phyloP scores from a whole-genome alignment of 2,888 invertebrate species.

The Drosophila lutescens region DNA sequence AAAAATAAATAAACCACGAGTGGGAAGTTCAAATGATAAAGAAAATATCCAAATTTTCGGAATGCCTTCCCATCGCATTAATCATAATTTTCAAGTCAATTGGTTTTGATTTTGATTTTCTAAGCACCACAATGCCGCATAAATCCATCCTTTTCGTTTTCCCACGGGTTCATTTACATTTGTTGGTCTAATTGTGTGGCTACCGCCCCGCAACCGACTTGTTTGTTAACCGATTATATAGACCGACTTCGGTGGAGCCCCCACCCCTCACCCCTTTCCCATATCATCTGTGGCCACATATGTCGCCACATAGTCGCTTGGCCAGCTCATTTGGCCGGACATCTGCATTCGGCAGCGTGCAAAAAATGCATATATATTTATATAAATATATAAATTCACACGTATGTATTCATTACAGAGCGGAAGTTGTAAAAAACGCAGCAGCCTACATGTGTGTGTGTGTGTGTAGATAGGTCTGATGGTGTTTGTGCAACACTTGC shows the following conservation, averaged over 20 bases:
- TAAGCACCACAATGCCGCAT: not conserved
- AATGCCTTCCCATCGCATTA: not conserved
- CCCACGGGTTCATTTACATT: slow-evolving; percentile 4
- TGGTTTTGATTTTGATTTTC: slow-evolving; percentile 7
- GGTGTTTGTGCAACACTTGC: slow-evolving; percentile 30
- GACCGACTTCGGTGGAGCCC: slow-evolving; percentile 28
- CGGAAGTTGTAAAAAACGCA: slow-evolving; percentile 57
- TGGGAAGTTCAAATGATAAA: not conserved
- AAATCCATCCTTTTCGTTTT: slow-evolving; percentile 4
- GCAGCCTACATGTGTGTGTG: slow-evolving; percentile 8
- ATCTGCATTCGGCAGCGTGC: slow-evolving; percentile 43
- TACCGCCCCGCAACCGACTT: slow-evolving; percentile 15
- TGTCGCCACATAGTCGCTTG: slow-evolving; percentile 72
- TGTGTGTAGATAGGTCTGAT: slow-evolving; percentile 7
- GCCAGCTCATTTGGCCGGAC: slow-evolving; percentile 64
- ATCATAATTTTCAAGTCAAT: slow-evolving; percentile 1
- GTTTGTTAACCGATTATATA: slow-evolving; percentile 46
- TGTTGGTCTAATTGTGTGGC: slow-evolving; percentile 29
- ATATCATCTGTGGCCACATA: slow-evolving; percentile 69
- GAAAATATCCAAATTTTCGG: not conserved
- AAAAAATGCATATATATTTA: slow-evolving; percentile 17
- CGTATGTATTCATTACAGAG: slow-evolving; percentile 7
- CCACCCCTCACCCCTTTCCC: not conserved
- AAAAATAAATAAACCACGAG: not conserved
- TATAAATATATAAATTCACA: not conserved